Evolutionary conservation across 2,888 invertebrate genomes (phyloP).

Genomic region (Lepidochrysops patricia): DNA sequence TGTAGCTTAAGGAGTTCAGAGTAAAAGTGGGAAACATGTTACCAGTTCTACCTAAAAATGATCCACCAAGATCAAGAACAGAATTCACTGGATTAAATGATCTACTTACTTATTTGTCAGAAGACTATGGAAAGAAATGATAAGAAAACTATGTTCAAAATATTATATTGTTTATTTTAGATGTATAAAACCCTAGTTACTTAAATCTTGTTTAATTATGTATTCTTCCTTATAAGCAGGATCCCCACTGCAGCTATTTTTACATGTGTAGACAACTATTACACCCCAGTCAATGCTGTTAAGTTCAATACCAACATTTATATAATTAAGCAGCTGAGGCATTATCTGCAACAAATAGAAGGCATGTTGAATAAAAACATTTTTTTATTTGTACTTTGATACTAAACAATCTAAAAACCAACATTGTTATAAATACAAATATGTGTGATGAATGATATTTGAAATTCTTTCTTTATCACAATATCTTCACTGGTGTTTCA

Average conservation of each 20-base stretch:
- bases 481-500: too few species aligned
- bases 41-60: conserved; percentile 84
- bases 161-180: conserved; percentile 1
- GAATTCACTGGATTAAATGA: conserved; percentile 91
- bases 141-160: conserved; percentile 22
- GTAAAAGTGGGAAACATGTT: conserved; percentile 84
- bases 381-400: too few species aligned
- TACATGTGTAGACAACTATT: conserved; percentile 89
- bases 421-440: too few species aligned
- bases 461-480: too few species aligned
- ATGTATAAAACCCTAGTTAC: conserved; percentile 33
- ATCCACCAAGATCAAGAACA: conserved; percentile 86
- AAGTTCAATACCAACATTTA: conserved; percentile 76
- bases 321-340: conserved; percentile 84
- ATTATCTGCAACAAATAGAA: conserved; percentile 80
- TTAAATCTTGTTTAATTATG: conserved; percentile 89
- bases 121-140: conserved; percentile 57
- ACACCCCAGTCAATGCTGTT: conserved; percentile 92
- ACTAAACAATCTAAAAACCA: too few species aligned
- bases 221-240: conserved; percentile 84
- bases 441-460: too few species aligned
- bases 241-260: conserved; percentile 79
- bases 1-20: conserved; percentile 87
- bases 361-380: too few species aligned
- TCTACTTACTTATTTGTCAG: conserved; percentile 84